These are phyloP conservation scores for Nemotelus pantherinus DNA, from an alignment of 2,888 invertebrate species.

Conservation along the genomic window DNA sequence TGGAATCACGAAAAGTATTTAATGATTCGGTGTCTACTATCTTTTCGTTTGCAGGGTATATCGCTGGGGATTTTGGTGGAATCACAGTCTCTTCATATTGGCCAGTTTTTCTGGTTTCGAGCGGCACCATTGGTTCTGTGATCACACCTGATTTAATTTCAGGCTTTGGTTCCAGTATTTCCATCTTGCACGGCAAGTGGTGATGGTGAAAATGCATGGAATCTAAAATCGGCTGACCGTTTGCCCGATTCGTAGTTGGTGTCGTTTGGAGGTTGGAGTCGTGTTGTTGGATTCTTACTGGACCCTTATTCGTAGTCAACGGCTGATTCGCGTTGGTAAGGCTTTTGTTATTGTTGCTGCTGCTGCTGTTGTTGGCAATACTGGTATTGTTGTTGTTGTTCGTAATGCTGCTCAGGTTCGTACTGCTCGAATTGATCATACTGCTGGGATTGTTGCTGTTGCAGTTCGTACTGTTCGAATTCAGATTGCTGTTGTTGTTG, in stretches of 20 bases:
- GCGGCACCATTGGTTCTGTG: slow-evolving; percentile 54
- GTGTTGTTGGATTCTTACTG: slow-evolving; percentile 55
- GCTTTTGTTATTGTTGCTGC: slow-evolving; percentile 55
- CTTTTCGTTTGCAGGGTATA: slow-evolving; percentile 51
- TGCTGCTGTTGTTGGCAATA: slow-evolving; percentile 50
- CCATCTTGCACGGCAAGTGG: slow-evolving; percentile 52
- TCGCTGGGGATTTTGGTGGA: slow-evolving; percentile 58
- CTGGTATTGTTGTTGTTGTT: slow-evolving; percentile 49
- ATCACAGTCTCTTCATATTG: slow-evolving; percentile 63
- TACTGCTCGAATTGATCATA: slow-evolving; percentile 46
- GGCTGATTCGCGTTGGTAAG: slow-evolving; percentile 52
- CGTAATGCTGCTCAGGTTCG: slow-evolving; percentile 47
- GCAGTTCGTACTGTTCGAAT: slow-evolving; percentile 47
- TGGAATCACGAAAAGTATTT: slow-evolving; percentile 75
- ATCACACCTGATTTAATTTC: slow-evolving; percentile 61
- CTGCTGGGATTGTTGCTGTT: slow-evolving; percentile 51
- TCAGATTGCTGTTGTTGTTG: slow-evolving; percentile 52
- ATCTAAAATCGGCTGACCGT: slow-evolving; percentile 7
- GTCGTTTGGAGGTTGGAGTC: slow-evolving; percentile 47
- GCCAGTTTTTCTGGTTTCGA: slow-evolving; percentile 51
- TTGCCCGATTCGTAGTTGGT: slow-evolving; percentile 33
- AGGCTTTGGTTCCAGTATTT: slow-evolving; percentile 56
- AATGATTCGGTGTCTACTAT: slow-evolving; percentile 59
- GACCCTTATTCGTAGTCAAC: slow-evolving; percentile 63
- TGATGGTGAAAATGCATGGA: slow-evolving; percentile 53